Evolutionary conservation across 2,888 invertebrate species (phyloP), one percentile per base, ranked within the genome.

Genomic region (Apeira syringaria): DNA sequence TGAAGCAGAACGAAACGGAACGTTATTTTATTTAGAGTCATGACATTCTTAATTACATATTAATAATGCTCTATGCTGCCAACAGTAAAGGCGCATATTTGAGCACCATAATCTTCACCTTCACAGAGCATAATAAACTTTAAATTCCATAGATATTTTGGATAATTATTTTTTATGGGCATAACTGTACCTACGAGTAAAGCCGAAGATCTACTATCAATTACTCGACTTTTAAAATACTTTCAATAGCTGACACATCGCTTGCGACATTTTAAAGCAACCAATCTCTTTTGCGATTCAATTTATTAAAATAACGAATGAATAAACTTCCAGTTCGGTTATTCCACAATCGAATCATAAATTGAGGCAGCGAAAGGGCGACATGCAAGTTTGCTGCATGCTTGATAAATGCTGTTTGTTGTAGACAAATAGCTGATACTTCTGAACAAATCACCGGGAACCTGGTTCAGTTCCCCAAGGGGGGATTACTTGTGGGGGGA

Each of bases 351-450:
- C 54, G 68, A 57, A 57, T 66, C 69, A 65, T 79, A 76, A 77
- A 77, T 76, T 66, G 68, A 56, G 60, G 59, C 51, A 51, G 55
- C 50, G 46, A 62, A 59, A 56, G 51, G 59, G 52, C 54, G 53
- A 65, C 50, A 61, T 65, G 45, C 56, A 58, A 67, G 53, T 57
- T 56, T 57, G 61, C 55, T 57, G 56, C 54, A 42, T 48, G 54
- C 50, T 59, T 76, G 78, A 83, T 71, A 74, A 78, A 83, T 78
- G 74, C 63, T 34, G 58, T 61, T 66, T 63, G 63, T 67, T 68
- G 56, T 70, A 69, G 80, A 82, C 79, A 81, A 83, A 83, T 83
- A 73, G 77, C 74, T 69, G 57, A 63, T 61, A 64, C 60, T 64
- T 57, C 59, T 61, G 66, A 69, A 80, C 74, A 77, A 83, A 81